phyloP scores from a whole-genome alignment of 35 echinoderm and acorn worm genomes.

The Anneissia japonica region DNA sequence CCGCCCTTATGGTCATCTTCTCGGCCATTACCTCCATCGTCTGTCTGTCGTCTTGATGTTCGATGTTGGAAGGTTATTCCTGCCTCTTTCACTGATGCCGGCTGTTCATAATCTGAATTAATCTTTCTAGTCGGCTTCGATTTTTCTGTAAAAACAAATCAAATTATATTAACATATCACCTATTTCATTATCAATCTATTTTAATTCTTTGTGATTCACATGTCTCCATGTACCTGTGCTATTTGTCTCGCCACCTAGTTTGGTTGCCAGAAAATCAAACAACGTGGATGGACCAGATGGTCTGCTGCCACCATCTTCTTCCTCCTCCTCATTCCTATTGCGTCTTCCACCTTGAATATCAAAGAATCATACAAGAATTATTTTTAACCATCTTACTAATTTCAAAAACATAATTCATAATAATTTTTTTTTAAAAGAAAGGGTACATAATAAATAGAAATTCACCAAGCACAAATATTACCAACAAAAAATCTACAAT shows the following conservation, averaged over 20 bases:
- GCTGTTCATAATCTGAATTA: constrained; percentile 56
- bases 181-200: neutral
- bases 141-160: neutral
- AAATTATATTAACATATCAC: neutral
- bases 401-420: neutral
- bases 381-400: neutral
- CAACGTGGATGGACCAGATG: constrained; percentile 70
- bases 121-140: neutral
- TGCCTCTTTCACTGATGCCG: constrained; percentile 61
- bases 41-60: neutral
- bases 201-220: neutral
- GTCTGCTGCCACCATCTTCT: constrained; percentile 38
- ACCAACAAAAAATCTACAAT: neutral
- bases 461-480: neutral
- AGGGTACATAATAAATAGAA: neutral
- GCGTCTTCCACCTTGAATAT: constrained; percentile 7
- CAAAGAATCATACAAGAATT: neutral
- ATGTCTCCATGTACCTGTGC: neutral
- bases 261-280: constrained; percentile 92
- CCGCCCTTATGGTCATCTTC: constrained; percentile 29
- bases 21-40: constrained; percentile 30
- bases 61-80: constrained; percentile 74
- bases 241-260: constrained; percentile 45
- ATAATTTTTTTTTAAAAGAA: too few relatives aligned
- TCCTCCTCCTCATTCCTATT: constrained; percentile 60